phyloP scores from a whole-genome alignment of 2,113 vertebrate genomes.

The Mus musculus region GRCm39 chr16:34332501-34333000 shows the following conservation, averaged over 20 bases:
- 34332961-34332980: background rate
- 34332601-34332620: slow-evolving; percentile 42
- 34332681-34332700: slow-evolving; percentile 56
- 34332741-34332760: slow-evolving; percentile 40
- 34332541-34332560: background rate
- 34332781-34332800: slow-evolving; percentile 48
- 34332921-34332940: slow-evolving; percentile 13
- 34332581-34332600: slow-evolving; percentile 54
- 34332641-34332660: slow-evolving; percentile 23
- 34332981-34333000: background rate
- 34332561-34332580: slow-evolving; percentile 15
- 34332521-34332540: background rate
- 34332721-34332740: slow-evolving; percentile 49
- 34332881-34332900: slow-evolving; percentile 11
- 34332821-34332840: slow-evolving; percentile 57
- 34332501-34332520: background rate
- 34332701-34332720: slow-evolving; percentile 47
- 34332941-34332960: background rate
- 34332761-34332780: slow-evolving; percentile 54
- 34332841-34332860: slow-evolving; percentile 42
- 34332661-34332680: slow-evolving; percentile 25
- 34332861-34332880: slow-evolving; percentile 49
- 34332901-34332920: background rate
- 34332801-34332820: slow-evolving; percentile 43
- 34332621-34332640: slow-evolving; percentile 50